Evolutionary conservation across 2,113 vertebrate genomes (phyloP).

Genomic region (Tachuris rubrigastra): DNA sequence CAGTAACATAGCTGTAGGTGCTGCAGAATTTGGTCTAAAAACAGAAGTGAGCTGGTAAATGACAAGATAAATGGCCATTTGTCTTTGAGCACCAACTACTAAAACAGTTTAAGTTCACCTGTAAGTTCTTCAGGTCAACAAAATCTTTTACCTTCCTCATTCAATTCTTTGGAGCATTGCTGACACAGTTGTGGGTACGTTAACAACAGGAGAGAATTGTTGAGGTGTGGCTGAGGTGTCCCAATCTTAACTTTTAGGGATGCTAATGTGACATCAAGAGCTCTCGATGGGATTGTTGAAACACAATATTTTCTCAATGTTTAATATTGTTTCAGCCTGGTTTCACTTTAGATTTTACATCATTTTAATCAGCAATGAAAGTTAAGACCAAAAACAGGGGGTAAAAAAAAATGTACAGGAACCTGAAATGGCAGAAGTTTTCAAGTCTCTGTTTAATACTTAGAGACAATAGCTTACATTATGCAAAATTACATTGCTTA

Average conservation of each 20-base stretch:
- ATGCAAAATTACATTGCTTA: conserved; percentile 50
- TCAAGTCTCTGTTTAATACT: conserved; percentile 6
- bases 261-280: background rate
- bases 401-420: background rate
- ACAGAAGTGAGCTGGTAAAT: background rate
- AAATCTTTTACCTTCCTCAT: background rate
- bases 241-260: background rate
- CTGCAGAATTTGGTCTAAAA: background rate
- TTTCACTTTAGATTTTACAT: conserved; percentile 4
- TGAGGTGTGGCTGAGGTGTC: background rate
- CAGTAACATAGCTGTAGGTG: background rate
- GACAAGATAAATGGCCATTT: background rate
- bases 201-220: background rate
- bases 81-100: background rate
- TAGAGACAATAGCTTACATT: conserved; percentile 42
- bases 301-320: background rate
- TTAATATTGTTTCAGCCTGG: background rate
- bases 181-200: accelerated
- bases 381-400: background rate
- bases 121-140: background rate
- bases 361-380: conserved; percentile 18
- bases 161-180: background rate
- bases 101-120: background rate
- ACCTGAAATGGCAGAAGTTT: conserved; percentile 31
- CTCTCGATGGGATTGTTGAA: background rate